Percentiles rank a stretch among this genome's conserved stretches.
Evolutionary conservation across 2,888 invertebrate genomes (phyloP).

Genomic region (Salpingus planirostris): DNA sequence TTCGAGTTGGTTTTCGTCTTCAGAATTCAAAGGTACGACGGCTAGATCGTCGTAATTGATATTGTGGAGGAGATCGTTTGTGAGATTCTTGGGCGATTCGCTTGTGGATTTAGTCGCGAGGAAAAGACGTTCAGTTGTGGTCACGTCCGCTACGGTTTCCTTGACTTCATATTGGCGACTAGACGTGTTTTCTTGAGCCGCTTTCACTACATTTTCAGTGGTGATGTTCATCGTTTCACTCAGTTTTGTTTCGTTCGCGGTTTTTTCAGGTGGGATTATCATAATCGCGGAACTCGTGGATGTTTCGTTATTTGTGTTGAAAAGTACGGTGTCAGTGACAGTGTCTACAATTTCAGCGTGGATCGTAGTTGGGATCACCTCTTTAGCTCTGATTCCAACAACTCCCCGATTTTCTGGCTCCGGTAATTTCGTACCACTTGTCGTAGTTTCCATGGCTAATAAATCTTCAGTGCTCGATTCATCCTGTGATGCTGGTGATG

Average conservation of each 20-base stretch:
- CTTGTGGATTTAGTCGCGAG: conserved; percentile 24
- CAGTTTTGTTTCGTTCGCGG: conserved; percentile 1
- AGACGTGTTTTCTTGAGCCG: too few relatives aligned
- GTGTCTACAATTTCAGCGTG: conserved; percentile 28
- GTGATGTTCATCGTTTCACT: conserved; percentile 7
- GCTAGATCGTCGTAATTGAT: conserved; percentile 23
- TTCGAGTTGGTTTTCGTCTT: conserved; percentile 17
- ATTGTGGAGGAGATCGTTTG: neutral
- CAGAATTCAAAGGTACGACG: conserved; percentile 23
- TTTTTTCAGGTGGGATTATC: conserved; percentile 5
- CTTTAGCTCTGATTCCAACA: conserved; percentile 10
- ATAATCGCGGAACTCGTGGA: conserved; percentile 7
- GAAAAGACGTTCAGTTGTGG: conserved; percentile 31
- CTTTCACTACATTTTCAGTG: too few relatives aligned
- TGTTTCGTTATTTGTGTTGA: too few relatives aligned
- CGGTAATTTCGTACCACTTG: conserved; percentile 19
- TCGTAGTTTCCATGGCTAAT: conserved; percentile 38
- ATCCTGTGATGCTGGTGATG: too few relatives aligned
- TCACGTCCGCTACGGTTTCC: conserved; percentile 25
- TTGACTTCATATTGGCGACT: conserved; percentile 31
- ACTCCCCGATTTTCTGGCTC: conserved; percentile 7
- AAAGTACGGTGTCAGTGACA: conserved; percentile 25
- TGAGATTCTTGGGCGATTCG: conserved; percentile 11
- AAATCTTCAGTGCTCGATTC: conserved; percentile 35
- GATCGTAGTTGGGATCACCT: conserved; percentile 18